These are phyloP conservation scores for Vandiemenella viatica DNA, from an alignment of 2,888 invertebrate species.

Conservation along the genomic window DNA sequence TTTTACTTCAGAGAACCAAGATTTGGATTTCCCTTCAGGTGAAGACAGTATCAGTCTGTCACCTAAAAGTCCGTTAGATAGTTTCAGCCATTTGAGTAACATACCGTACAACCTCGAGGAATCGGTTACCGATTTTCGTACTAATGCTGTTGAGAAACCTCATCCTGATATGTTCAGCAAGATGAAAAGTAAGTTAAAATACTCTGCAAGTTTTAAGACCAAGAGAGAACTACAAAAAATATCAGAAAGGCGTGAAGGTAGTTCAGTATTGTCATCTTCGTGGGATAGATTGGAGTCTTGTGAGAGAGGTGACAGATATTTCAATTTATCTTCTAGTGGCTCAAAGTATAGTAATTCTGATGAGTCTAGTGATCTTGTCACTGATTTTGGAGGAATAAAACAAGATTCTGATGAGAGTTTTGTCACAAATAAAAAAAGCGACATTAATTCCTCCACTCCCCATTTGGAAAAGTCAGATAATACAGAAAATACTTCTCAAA, in stretches of 20 bases:
- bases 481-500: neutral
- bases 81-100: too few species aligned
- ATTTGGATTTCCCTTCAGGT: too few species aligned
- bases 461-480: neutral
- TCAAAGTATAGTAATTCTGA: neutral
- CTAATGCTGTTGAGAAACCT: too few species aligned
- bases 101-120: too few species aligned
- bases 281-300: conserved; percentile 8
- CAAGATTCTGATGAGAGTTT: neutral
- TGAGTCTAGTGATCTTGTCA: neutral
- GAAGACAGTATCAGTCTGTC: too few species aligned
- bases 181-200: conserved; percentile 7
- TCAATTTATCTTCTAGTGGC: too few species aligned
- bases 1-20: too few species aligned
- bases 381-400: too few species aligned
- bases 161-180: neutral
- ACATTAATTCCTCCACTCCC: too few species aligned
- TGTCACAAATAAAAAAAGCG: neutral
- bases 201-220: conserved; percentile 14
- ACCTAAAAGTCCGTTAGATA: too few species aligned
- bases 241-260: neutral
- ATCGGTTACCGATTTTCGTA: too few species aligned
- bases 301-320: too few species aligned
- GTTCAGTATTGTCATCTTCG: conserved; percentile 8
- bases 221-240: conserved; percentile 9